These are phyloP conservation scores for Macrophya annulata DNA, from an alignment of 2,888 invertebrate species.

Conservation along the genomic window DNA sequence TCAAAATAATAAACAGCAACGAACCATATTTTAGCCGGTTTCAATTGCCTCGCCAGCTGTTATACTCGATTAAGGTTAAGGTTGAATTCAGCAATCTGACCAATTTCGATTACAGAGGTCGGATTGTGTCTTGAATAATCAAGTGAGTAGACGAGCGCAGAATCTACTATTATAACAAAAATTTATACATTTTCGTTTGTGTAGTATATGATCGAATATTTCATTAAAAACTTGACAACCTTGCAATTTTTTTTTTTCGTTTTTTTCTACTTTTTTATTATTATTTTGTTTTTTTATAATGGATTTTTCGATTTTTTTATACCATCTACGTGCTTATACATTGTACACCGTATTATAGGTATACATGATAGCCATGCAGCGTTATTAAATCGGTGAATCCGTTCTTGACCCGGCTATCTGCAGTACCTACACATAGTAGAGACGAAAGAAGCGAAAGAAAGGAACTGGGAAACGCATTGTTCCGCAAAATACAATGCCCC, in stretches of 20 bases:
- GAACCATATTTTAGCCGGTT: background rate
- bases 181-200: background rate
- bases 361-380: conserved; percentile 1
- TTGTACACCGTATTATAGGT: background rate
- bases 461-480: conserved; percentile 27
- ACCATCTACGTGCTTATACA: background rate
- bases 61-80: conserved; percentile 15
- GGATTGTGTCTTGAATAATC: conserved; percentile 42
- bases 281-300: background rate
- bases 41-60: conserved; percentile 13
- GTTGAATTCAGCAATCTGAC: background rate
- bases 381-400: conserved; percentile 48
- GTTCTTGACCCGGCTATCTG: conserved; percentile 30
- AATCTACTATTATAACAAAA: background rate
- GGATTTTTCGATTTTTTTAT: background rate
- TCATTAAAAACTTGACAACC: background rate
- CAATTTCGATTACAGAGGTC: conserved; percentile 36
- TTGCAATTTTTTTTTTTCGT: background rate
- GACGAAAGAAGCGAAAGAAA: conserved; percentile 21
- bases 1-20: background rate
- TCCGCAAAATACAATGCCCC: conserved; percentile 43
- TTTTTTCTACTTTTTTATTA: too few relatives aligned
- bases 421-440: background rate
- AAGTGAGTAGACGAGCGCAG: background rate
- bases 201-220: background rate